Conservation (phyloP, 2,113 vertebrate species). For the Spea bombifrons region DNA sequence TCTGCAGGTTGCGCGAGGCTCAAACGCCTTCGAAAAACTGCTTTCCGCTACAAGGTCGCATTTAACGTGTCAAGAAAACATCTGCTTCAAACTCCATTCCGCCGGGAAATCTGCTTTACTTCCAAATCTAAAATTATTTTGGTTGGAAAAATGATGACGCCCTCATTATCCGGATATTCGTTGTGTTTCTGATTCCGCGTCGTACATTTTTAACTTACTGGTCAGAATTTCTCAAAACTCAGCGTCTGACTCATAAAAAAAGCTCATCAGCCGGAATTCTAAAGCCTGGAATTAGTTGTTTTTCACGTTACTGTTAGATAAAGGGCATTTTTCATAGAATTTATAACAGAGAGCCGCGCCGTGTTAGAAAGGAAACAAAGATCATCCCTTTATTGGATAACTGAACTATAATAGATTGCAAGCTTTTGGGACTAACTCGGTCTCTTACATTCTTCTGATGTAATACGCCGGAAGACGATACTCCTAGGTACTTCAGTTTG, state of each 20-base stretch:
- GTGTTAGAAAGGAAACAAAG: too few relatives aligned
- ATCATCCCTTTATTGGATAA: too few relatives aligned
- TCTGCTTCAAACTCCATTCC: slow-evolving; percentile 64
- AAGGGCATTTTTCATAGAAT: too few relatives aligned
- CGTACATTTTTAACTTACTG: slow-evolving; percentile 54
- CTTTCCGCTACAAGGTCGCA: slow-evolving; percentile 72
- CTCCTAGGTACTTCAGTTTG: too few relatives aligned
- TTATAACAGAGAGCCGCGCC: too few relatives aligned
- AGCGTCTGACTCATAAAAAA: slow-evolving; percentile 50
- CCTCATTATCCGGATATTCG: slow-evolving; percentile 64
- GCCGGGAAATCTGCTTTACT: slow-evolving; percentile 63
- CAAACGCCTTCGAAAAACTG: slow-evolving; percentile 72
- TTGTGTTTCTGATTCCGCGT: slow-evolving; percentile 57
- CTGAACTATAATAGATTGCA: too few relatives aligned
- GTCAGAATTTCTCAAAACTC: slow-evolving; percentile 54
- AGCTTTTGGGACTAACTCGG: too few relatives aligned
- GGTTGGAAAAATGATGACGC: slow-evolving; percentile 61
- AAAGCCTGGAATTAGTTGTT: too few relatives aligned
- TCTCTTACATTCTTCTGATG: too few relatives aligned
- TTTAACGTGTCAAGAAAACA: slow-evolving; percentile 72
- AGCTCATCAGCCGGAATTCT: too few relatives aligned
- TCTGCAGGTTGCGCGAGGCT: slow-evolving; percentile 67
- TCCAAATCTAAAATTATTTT: slow-evolving; percentile 61
- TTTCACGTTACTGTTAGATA: too few relatives aligned
- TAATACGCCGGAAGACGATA: too few relatives aligned